phyloP scores from a whole-genome alignment of 2,113 vertebrate genomes.

The Megaceryle torquata region DNA sequence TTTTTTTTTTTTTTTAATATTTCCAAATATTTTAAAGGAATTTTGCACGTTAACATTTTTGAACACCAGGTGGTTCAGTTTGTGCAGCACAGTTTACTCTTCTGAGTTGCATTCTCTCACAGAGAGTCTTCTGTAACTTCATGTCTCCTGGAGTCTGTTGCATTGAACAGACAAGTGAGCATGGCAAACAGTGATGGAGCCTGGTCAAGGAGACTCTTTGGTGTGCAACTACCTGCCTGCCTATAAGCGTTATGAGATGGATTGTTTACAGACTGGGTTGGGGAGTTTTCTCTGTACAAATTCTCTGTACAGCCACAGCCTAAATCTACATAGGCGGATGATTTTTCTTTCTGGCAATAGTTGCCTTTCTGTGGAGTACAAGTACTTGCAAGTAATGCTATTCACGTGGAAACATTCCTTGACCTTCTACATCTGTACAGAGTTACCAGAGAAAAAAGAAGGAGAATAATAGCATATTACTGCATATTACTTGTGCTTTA shows the following conservation, averaged over 20 bases:
- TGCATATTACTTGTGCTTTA: not conserved
- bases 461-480: not conserved
- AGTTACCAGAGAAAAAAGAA: not conserved
- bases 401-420: not conserved
- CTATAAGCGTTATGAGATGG: not conserved
- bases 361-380: not conserved
- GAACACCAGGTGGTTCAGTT: not conserved
- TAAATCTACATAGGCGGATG: not conserved
- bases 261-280: rapidly evolving
- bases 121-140: not conserved
- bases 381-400: not conserved
- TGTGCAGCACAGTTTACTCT: not conserved
- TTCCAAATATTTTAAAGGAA: not conserved
- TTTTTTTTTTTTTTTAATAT: not conserved
- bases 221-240: not conserved
- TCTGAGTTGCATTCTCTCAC: rapidly evolving
- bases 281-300: not conserved
- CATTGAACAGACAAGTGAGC: not conserved
- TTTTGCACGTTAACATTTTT: not conserved
- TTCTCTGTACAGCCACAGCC: not conserved
- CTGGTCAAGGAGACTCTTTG: not conserved
- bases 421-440: not conserved
- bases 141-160: not conserved
- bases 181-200: not conserved
- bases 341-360: not conserved